A percentile compares a stretch with the other conserved stretches of the same genome.
Evolutionary conservation across 2,888 invertebrate species (phyloP).

Genomic region (Rosalia funebris): DNA sequence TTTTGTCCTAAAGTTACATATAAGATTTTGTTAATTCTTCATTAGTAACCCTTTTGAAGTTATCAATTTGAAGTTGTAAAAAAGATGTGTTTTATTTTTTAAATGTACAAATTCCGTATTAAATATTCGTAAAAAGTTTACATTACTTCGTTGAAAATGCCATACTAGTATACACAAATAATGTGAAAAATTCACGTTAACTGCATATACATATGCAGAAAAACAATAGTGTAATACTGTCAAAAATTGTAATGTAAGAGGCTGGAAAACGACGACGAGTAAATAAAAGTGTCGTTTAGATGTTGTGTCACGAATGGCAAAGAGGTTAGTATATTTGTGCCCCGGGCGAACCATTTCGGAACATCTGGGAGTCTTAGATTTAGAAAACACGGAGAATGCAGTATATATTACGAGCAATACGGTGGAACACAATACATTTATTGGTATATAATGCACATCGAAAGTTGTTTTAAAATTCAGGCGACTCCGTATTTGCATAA

Average conservation of each 20-base stretch:
- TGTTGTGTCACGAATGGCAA: conserved; percentile 50
- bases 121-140: no score
- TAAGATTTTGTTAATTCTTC: no score
- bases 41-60: no score
- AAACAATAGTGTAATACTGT: neutral
- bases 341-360: conserved; percentile 49
- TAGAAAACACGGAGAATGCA: conserved; percentile 33
- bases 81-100: no score
- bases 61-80: no score
- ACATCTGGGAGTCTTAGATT: conserved; percentile 49
- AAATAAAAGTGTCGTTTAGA: conserved; percentile 52
- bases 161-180: no score
- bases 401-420: conserved; percentile 34
- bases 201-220: neutral
- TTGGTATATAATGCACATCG: conserved; percentile 1
- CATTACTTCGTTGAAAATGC: no score
- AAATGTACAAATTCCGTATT: no score
- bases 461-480: neutral
- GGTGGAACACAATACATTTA: conserved; percentile 4
- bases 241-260: neutral
- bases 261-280: conserved; percentile 24
- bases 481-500: neutral
- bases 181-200: no score
- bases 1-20: no score
- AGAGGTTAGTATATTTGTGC: conserved; percentile 42